These are phyloP conservation scores for Luscinia megarhynchos DNA, from an alignment of 2,797 vertebrate genomes.

Conservation along the genomic window DNA sequence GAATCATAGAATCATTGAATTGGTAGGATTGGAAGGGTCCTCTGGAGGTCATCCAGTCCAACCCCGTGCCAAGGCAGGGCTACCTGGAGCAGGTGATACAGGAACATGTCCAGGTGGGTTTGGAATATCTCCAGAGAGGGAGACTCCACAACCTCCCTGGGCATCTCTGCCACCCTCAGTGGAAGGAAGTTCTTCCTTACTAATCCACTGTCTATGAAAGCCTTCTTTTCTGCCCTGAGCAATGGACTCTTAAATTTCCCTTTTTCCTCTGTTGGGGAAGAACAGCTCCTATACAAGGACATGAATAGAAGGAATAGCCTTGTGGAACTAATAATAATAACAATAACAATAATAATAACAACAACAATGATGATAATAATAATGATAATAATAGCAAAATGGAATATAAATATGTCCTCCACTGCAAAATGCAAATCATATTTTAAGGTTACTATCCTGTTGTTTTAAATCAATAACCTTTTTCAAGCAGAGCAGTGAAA, in stretches of 20 bases:
- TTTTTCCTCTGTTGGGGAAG: background rate
- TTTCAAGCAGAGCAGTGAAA: background rate
- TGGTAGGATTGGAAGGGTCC: background rate
- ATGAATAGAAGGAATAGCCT: background rate
- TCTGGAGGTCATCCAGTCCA: background rate
- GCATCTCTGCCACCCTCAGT: background rate
- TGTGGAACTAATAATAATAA: background rate
- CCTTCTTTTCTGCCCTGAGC: background rate
- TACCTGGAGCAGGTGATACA: background rate
- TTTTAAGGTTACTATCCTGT: background rate
- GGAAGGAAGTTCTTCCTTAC: background rate
- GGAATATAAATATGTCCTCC: background rate
- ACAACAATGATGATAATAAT: too few relatives aligned
- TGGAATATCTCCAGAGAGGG: background rate
- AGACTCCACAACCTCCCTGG: background rate
- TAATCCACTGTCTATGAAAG: background rate
- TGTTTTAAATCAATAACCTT: background rate
- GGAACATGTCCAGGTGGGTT: background rate
- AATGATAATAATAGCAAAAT: background rate
- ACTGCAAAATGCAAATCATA: background rate
- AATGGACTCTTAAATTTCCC: too few relatives aligned
- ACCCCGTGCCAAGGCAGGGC: background rate
- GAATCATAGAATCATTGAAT: background rate
- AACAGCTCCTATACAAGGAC: background rate
- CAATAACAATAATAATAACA: background rate